Conservation (phyloP, 2,797 vertebrate species). For the Lacerta bilineata region DNA sequence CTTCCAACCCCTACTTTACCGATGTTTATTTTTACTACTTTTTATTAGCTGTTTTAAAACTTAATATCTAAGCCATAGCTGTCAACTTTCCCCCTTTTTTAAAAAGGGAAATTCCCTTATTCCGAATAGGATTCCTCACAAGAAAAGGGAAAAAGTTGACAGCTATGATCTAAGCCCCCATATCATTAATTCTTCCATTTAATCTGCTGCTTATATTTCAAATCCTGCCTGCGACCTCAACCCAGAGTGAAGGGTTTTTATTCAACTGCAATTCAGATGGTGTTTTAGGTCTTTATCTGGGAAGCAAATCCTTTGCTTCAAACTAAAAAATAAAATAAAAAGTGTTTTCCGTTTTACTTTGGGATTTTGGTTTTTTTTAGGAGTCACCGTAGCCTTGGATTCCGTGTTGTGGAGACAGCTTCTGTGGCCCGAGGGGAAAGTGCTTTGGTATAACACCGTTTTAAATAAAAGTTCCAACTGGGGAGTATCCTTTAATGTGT, state of each 20-base stretch:
- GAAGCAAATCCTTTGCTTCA: neutral
- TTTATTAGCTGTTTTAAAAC: too few species aligned
- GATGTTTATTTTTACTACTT: too few species aligned
- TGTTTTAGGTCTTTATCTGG: slow-evolving; percentile 26
- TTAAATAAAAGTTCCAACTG: slow-evolving; percentile 96
- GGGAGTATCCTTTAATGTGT: slow-evolving; percentile 94
- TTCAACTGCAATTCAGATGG: slow-evolving; percentile 30
- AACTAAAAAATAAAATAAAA: neutral
- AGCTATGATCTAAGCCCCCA: too few species aligned
- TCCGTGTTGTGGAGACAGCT: slow-evolving; percentile 90
- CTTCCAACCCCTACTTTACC: too few species aligned
- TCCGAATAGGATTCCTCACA: too few species aligned
- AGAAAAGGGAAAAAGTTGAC: too few species aligned
- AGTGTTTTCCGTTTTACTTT: slow-evolving; percentile 27
- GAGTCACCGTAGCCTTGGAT: slow-evolving; percentile 88
- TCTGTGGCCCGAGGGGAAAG: slow-evolving; percentile 95
- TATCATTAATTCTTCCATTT: too few species aligned
- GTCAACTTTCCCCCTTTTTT: too few species aligned
- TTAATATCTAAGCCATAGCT: too few species aligned
- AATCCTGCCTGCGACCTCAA: neutral
- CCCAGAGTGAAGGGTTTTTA: neutral
- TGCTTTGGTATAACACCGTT: slow-evolving; percentile 96
- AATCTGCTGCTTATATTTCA: too few species aligned
- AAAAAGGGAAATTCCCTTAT: too few species aligned
- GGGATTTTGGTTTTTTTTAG: slow-evolving; percentile 74